Base-by-base conservation (phyloP, 2,888 invertebrate genomes). In the Nomada goodeniana region DNA sequence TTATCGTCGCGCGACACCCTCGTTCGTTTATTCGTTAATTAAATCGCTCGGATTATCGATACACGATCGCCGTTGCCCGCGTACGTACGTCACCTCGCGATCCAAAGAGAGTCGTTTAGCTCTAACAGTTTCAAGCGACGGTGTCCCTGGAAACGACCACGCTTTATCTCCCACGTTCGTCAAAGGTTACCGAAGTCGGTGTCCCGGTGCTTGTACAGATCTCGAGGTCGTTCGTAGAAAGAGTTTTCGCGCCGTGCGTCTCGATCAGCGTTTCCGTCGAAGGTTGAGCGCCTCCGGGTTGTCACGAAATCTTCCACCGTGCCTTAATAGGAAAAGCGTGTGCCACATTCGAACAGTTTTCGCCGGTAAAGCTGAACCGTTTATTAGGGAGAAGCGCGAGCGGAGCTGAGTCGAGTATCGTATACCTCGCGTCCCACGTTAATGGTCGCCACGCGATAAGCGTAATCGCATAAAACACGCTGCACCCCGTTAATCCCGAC, bases 121-220 rank as follows among this genome's bases (percentile, higher is more conserved):
- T 36, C 18, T 60, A 71, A 74, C 55, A 47, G 68, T 29, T 61
- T 36, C 29, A 59, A 70, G 47, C 52, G 55, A 61, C 23, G 76
- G 23, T 47, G 70, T 52, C 68, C 67, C 47, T 73, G 68, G 60
- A 64, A 80, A 76, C 81, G 72, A 74, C 68, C 83, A 71, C 76
- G 76, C 69, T 80, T 86, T 87, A 85, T 87, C 87, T 90, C 90
- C 87, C 91, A 91, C 90, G 90, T 90, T 91, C 88, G 80, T 89
- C 86, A 91, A 89, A 90, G 90, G 87, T 89, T 88, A 78, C 77
- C 74, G 61, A 11, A 86, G 84, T 87, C 81, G 83, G 83, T 88
- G 83, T 88, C 90, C 90, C 89, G 89, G 88, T 86, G 88, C 89
- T 89, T 80, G 76, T 64, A 78, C 76, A 3, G 86, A 88, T 89